Evolutionary conservation across 2,888 invertebrate genomes (phyloP), one percentile per base, ranked within the genome.

Genomic region (Leptarthrus brevirostris): DNA sequence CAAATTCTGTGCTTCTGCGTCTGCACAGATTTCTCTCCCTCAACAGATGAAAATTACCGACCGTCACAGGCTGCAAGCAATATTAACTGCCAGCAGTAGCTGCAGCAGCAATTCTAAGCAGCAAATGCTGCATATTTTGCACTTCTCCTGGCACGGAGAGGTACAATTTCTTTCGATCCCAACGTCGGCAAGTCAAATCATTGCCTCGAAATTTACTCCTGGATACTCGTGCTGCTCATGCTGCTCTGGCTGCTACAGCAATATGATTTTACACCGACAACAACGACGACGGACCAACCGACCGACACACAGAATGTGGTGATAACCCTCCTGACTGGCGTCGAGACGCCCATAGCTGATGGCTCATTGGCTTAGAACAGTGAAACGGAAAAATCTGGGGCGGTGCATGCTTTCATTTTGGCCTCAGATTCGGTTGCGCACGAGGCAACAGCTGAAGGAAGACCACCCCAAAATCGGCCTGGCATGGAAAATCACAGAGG

Each of bases 291-390:
- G 56, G 56, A 36, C 16, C 53, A n/a, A n/a, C n/a, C n/a, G n/a
- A n/a, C n/a, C n/a, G n/a, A n/a, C n/a, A n/a, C n/a, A n/a, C n/a
- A n/a, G n/a, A n/a, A n/a, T n/a, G n/a, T n/a, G n/a, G n/a, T n/a
- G n/a, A n/a, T n/a, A n/a, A n/a, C 18, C 16, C 56, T 24, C 44
- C 56, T 71, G 54, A 66, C 26, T 40, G 66, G 54, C 56, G 54
- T 69, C 47, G 74, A 69, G 74, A 74, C 74, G 74, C 74, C 74
- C 74, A 74, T 74, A 54, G 74, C 74, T 74, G 74, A 69, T 56
- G 74, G 74, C 74, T 74, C 69, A 74, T 74, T 74, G 74, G 74
- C 58, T 74, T 66, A 66, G 53, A 73, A 73, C 53, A 73, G 10
- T 64, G 24, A 40, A 36, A 36, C 26, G 34, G 26, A 64, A 61